Conservation (phyloP, 1,140 invertebrate genomes). For the Drosophila biarmipes region DNA sequence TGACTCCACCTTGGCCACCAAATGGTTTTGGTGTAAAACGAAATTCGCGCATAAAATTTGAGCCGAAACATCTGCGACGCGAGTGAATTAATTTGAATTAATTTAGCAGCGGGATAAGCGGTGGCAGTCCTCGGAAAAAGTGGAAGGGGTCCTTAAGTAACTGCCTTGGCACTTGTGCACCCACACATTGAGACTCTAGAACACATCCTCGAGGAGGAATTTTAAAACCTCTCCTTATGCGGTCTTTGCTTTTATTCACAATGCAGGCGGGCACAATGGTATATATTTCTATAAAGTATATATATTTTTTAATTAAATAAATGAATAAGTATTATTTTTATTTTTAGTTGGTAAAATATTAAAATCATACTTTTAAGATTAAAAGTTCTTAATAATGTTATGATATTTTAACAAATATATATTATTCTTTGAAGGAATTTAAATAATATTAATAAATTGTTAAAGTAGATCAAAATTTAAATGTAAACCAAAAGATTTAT, state of each 20-base stretch:
- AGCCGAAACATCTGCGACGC: slow-evolving; percentile 80
- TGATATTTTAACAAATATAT: too few relatives aligned
- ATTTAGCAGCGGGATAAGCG: slow-evolving; percentile 62
- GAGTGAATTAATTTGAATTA: slow-evolving; percentile 82
- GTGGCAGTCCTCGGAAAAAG: slow-evolving; percentile 6
- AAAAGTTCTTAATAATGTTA: too few relatives aligned
- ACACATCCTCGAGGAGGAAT: slow-evolving; percentile 57
- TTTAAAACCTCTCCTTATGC: slow-evolving; percentile 56
- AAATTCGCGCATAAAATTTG: slow-evolving; percentile 81
- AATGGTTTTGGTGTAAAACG: slow-evolving; percentile 74
- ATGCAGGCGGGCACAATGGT: slow-evolving; percentile 39
- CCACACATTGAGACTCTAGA: slow-evolving; percentile 57
- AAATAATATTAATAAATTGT: too few relatives aligned
- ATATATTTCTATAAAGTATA: too few relatives aligned
- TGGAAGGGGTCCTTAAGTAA: slow-evolving; percentile 56
- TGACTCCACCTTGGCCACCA: slow-evolving; percentile 52
- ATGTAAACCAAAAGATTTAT: too few relatives aligned
- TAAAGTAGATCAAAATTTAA: too few relatives aligned
- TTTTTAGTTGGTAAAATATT: too few relatives aligned
- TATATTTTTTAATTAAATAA: too few relatives aligned
- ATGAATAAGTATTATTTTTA: too few relatives aligned
- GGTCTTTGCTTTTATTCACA: slow-evolving; percentile 29
- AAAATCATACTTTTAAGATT: too few relatives aligned
- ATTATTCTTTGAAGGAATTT: neutral
- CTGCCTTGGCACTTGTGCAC: slow-evolving; percentile 67